Conservation (phyloP, 2,113 vertebrate species). For the Agelaius tricolor region DNA sequence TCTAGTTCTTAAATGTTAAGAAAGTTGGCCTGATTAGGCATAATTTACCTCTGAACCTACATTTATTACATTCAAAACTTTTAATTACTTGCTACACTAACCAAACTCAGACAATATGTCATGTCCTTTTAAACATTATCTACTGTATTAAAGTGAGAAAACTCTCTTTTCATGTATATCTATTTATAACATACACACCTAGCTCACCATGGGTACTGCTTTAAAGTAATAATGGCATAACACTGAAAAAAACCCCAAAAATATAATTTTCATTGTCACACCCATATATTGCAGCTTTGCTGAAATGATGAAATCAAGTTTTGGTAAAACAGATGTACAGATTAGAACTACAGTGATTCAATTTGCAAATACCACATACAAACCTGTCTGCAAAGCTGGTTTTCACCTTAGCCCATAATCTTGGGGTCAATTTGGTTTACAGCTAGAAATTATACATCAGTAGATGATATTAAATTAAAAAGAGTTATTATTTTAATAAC, state of each 20-base stretch:
- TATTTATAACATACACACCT: not conserved
- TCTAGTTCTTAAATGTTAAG: not conserved
- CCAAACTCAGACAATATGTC: not conserved
- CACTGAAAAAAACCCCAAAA: not conserved
- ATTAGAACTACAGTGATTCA: not conserved
- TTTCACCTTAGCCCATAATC: not conserved
- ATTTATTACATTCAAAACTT: not conserved
- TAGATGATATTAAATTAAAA: not conserved
- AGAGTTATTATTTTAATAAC: not conserved
- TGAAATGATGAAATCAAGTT: not conserved
- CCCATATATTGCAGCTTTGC: not conserved
- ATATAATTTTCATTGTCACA: rapidly evolving
- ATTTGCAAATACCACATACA: not conserved
- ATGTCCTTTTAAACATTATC: not conserved
- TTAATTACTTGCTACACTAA: not conserved
- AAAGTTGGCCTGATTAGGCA: not conserved
- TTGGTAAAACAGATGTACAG: not conserved
- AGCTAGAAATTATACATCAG: not conserved
- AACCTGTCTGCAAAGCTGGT: not conserved
- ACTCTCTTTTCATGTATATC: not conserved
- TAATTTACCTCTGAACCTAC: not conserved
- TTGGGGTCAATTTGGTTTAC: not conserved
- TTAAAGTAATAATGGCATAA: not conserved
- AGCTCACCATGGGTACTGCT: not conserved
- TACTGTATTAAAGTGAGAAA: not conserved